Base-by-base conservation (phyloP, 2,888 invertebrate species). In the Dione vanillae region DNA sequence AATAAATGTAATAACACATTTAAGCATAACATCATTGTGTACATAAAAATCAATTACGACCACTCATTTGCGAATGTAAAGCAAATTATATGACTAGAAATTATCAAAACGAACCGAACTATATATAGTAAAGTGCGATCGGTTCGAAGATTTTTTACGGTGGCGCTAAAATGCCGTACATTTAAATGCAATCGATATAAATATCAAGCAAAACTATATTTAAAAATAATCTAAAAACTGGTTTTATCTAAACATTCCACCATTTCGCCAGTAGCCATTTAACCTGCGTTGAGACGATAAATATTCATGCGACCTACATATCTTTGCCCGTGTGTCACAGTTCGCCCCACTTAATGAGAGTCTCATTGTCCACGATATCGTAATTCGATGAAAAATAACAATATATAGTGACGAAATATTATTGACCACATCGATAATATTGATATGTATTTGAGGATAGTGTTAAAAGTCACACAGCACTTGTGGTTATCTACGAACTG, bases 81-180 rank as follows among this genome's bases (percentile, higher is more conserved):
- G 83, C 86, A 88, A 85, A 83, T 81, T 79, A n/a, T 82, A 84
- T 89, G 90, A 91, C 91, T 91, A 91, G 91, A 91, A 78, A 83
- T 80, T 77, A 79, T 81, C 78, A 78, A 49, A 14, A 58, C 56
- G 11, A 16, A 61, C 45, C n/a, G 16, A 61, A 61, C 37, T 11
- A 9, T 54, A 35, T 11, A 9, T 54, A 35, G 54, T 37, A 54
- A 37, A 54, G 35, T 35, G n/a, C 52, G 52, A 35, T 54, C 27
- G 52, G 37, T 37, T 54, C 54, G 54, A n/a, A 37, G 37, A 37
- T 56, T 56, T 56, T 16, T 16, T 54, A 11, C 16, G 37, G 16
- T 37, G 37, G 37, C 61, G 35, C 45, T 61, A 27, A 61, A 61
- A 27, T 45, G 61, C 45, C n/a, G 27, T 61, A 59, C 10, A 5